Evolutionary conservation across 2,797 vertebrate species (phyloP).

Genomic region (Acrossocheilus wenchowensis): DNA sequence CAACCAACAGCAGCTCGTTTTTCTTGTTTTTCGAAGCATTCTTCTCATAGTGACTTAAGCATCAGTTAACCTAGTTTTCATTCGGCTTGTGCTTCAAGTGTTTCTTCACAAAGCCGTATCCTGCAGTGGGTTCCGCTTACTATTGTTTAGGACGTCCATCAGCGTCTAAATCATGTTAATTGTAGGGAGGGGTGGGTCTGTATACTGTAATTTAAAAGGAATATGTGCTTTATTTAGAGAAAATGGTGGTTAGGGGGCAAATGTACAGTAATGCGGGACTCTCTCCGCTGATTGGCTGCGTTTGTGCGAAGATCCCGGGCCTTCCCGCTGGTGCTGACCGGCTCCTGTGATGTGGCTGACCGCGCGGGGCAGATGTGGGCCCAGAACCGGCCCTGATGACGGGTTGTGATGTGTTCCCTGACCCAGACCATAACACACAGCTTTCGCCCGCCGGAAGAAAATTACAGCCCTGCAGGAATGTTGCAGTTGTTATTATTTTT

Average conservation of each 20-base stretch:
- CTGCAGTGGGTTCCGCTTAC: conserved; percentile 56
- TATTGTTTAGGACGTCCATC: conserved; percentile 75
- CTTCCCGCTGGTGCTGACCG: conserved; percentile 81
- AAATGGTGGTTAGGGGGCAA: conserved; percentile 77
- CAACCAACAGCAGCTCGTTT: neutral
- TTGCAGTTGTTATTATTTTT: conserved; percentile 83
- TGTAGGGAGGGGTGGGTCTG: conserved; percentile 80
- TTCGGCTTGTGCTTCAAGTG: neutral
- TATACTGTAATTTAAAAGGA: conserved; percentile 81
- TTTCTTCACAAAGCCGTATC: conserved; percentile 18
- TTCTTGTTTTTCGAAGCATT: neutral
- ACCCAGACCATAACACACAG: conserved; percentile 86
- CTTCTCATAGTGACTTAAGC: neutral
- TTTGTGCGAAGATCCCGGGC: conserved; percentile 77
- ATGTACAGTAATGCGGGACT: conserved; percentile 70
- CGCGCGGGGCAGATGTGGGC: conserved; percentile 67
- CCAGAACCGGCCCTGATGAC: conserved; percentile 73
- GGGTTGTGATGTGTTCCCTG: conserved; percentile 82
- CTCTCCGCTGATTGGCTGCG: conserved; percentile 72
- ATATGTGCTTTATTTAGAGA: conserved; percentile 82
- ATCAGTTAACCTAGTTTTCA: neutral
- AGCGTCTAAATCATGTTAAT: conserved; percentile 75
- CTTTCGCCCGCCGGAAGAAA: conserved; percentile 83
- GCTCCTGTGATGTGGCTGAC: conserved; percentile 81
- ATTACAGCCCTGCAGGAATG: conserved; percentile 86